Evolutionary conservation across 1,140 invertebrate genomes (phyloP).

Genomic region (Sipha flava): DNA sequence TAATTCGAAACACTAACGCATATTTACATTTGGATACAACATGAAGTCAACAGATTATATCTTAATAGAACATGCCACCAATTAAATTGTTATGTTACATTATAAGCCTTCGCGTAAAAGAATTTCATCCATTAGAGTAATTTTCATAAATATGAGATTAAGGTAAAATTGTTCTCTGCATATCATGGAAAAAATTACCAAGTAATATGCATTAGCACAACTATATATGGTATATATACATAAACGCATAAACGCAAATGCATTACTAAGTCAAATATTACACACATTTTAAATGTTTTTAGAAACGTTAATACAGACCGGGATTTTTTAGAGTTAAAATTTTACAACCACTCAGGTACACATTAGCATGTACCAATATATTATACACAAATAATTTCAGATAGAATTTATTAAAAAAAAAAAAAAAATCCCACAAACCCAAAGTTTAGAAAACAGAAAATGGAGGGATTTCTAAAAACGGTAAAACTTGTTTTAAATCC

Average conservation of each 20-base stretch:
- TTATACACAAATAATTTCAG: too few relatives aligned
- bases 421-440: background rate
- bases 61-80: background rate
- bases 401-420: background rate
- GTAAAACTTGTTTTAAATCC: background rate
- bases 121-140: background rate
- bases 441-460: background rate
- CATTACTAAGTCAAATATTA: too few relatives aligned
- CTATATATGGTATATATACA: too few relatives aligned
- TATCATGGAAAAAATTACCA: too few relatives aligned
- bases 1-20: background rate
- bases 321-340: too few relatives aligned
- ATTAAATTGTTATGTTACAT: background rate
- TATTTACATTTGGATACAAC: background rate
- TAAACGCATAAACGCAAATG: too few relatives aligned
- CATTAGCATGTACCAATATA: too few relatives aligned
- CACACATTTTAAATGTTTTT: too few relatives aligned
- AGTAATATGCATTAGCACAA: too few relatives aligned
- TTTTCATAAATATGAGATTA: background rate
- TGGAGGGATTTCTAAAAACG: background rate
- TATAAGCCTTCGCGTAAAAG: background rate
- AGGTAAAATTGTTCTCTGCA: too few relatives aligned
- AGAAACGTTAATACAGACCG: too few relatives aligned
- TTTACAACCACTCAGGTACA: too few relatives aligned
- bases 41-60: background rate